A percentile compares a stretch with the other conserved stretches of the same genome.
phyloP scores from a whole-genome alignment of 2,888 invertebrate genomes.

The Mactromeris polynyma region DNA sequence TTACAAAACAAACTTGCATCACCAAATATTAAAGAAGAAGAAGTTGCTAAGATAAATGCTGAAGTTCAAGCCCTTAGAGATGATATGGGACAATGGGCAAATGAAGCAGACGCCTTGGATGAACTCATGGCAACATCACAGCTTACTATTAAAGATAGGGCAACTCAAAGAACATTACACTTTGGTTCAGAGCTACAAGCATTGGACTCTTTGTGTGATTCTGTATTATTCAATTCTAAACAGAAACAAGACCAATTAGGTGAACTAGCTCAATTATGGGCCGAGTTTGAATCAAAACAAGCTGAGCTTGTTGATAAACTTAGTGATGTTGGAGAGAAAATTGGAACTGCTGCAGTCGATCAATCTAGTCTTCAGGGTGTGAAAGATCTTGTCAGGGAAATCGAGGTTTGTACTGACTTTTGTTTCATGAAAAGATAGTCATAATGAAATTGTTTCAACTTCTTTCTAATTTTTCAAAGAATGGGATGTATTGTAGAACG shows the following conservation, averaged over 20 bases:
- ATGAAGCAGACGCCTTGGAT: constrained; percentile 79
- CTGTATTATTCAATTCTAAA: constrained; percentile 75
- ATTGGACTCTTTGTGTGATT: constrained; percentile 78
- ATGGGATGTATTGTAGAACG: too few species aligned
- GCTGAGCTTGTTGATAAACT: constrained; percentile 88
- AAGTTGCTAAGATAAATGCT: constrained; percentile 91
- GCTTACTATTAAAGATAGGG: constrained; percentile 83
- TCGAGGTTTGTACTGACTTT: constrained; percentile 76
- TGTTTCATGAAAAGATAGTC: not conserved
- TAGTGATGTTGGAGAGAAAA: constrained; percentile 76
- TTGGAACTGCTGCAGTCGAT: constrained; percentile 70
- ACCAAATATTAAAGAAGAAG: constrained; percentile 90
- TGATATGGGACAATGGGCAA: constrained; percentile 79
- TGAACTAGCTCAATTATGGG: constrained; percentile 90
- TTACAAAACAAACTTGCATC: constrained; percentile 93
- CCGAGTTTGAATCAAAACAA: constrained; percentile 92
- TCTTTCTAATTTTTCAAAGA: too few species aligned
- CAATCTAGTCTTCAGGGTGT: constrained; percentile 80
- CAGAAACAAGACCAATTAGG: constrained; percentile 86
- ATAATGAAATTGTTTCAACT: too few species aligned
- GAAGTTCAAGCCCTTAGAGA: constrained; percentile 91
- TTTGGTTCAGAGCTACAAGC: constrained; percentile 83
- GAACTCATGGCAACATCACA: constrained; percentile 83
- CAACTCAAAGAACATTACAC: constrained; percentile 83
- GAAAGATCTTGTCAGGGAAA: constrained; percentile 80